Evolutionary conservation across 64 coral and sea anemone genomes (phyloP).

Genomic region (Pocillopora damicornis): DNA sequence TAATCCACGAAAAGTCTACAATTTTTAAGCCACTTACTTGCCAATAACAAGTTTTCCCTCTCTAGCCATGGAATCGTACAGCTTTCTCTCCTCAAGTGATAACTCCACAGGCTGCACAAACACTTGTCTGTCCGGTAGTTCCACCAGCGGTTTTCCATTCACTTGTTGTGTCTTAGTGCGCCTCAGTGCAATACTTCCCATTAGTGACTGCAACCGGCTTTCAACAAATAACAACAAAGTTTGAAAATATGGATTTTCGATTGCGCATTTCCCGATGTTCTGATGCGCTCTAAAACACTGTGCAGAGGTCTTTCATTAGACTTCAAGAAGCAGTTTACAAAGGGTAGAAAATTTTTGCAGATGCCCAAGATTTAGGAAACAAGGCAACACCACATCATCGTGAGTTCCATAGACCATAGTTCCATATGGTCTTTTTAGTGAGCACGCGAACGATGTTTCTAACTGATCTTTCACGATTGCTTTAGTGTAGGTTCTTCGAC

Average conservation of each 20-base stretch:
- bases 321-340: too few relatives aligned
- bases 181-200: conserved; percentile 74
- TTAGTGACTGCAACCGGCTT: conserved; percentile 63
- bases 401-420: too few relatives aligned
- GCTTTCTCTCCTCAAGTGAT: conserved; percentile 72
- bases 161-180: conserved; percentile 79
- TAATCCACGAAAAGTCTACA: too few relatives aligned
- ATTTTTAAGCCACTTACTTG: conserved; percentile 49
- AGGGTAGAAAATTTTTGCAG: too few relatives aligned
- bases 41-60: conserved; percentile 75
- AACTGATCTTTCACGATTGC: too few relatives aligned
- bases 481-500: too few relatives aligned
- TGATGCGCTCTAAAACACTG: too few relatives aligned
- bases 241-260: not conserved
- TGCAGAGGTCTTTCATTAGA: too few relatives aligned
- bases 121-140: conserved; percentile 63
- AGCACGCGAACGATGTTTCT: too few relatives aligned
- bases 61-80: conserved; percentile 77
- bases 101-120: conserved; percentile 71
- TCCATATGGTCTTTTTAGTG: too few relatives aligned
- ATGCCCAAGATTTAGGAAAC: too few relatives aligned
- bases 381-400: too few relatives aligned
- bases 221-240: not conserved
- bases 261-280: not conserved
- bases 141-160: conserved; percentile 59